A percentile compares a stretch with the other conserved stretches of the same genome.
These are phyloP conservation scores for Hartigia nigra DNA, from an alignment of 2,888 invertebrate species.

Conservation along the genomic window DNA sequence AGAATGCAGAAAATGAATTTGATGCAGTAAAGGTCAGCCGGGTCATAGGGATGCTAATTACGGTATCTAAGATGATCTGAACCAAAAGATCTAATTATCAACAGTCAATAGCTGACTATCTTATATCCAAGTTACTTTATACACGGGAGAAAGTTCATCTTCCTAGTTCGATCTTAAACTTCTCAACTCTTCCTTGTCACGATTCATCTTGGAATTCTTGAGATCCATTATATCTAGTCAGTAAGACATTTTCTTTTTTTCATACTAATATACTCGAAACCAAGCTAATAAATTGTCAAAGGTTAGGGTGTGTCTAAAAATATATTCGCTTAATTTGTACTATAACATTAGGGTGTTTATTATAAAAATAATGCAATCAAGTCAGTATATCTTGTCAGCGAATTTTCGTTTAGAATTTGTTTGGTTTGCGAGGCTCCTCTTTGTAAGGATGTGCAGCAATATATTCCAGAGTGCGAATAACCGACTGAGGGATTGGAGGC, in stretches of 20 bases:
- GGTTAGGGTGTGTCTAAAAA: not conserved
- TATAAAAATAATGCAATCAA: not conserved
- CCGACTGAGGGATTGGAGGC: not conserved
- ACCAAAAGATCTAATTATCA: conserved; percentile 32
- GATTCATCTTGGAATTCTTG: conserved; percentile 19
- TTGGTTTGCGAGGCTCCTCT: not conserved
- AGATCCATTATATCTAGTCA: not conserved
- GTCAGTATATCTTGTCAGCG: not conserved
- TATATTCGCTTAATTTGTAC: not conserved
- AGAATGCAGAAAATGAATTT: not conserved
- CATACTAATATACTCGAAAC: not conserved
- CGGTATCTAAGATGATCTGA: conserved; percentile 28
- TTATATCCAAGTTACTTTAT: conserved; percentile 9
- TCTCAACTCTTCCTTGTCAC: conserved; percentile 38
- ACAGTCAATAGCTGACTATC: not conserved
- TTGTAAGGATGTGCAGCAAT: conserved; percentile 5
- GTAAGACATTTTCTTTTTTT: not conserved
- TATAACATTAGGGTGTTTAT: not conserved
- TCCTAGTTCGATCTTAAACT: conserved; percentile 1
- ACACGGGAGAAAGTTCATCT: conserved; percentile 38
- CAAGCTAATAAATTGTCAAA: not conserved
- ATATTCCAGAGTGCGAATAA: not conserved
- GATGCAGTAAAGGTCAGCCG: conserved; percentile 28
- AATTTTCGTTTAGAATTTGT: not conserved
- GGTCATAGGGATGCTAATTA: conserved; percentile 29